These are phyloP conservation scores for Crossaster papposus DNA, from an alignment of 53 echinoderm and acorn worm genomes.

Conservation along the genomic window DNA sequence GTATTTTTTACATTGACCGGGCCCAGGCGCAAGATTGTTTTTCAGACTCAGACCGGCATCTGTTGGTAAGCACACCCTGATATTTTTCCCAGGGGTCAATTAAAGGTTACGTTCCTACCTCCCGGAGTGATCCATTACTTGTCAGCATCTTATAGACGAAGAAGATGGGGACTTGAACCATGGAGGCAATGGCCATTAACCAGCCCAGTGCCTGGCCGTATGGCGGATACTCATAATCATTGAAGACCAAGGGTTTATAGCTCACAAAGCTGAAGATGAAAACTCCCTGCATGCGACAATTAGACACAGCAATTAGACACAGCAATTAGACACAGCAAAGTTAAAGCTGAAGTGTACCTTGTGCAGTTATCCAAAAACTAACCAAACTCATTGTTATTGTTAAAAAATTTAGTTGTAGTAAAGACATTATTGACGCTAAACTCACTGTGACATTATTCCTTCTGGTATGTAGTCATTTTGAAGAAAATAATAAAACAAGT, in stretches of 20 bases:
- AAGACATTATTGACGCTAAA: no score
- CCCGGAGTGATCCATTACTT: slow-evolving; percentile 64
- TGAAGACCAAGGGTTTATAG: slow-evolving; percentile 76
- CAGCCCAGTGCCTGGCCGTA: slow-evolving; percentile 92
- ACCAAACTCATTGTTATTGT: no score
- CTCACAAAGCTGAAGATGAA: slow-evolving; percentile 91
- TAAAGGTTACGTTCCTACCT: slow-evolving; percentile 56
- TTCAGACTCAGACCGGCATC: no score
- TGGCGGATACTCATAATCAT: slow-evolving; percentile 79
- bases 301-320: background rate
- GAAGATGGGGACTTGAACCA: slow-evolving; percentile 78
- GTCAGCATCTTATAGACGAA: slow-evolving; percentile 74
- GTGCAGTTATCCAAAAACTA: no score
- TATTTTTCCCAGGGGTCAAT: background rate
- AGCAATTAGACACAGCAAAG: slow-evolving; percentile 1
- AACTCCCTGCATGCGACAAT: slow-evolving; percentile 66
- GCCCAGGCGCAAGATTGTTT: no score
- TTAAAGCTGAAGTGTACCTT: no score
- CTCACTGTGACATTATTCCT: no score
- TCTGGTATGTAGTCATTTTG: no score
- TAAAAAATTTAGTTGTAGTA: no score
- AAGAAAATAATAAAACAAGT: no score
- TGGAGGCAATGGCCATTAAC: slow-evolving; percentile 81
- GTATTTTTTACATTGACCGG: no score
- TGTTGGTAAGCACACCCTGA: no score